A percentile compares a stretch with the other conserved stretches of the same genome.
These are phyloP conservation scores for Synergus umbraculus DNA, from an alignment of 2,888 invertebrate genomes.

Conservation along the genomic window DNA sequence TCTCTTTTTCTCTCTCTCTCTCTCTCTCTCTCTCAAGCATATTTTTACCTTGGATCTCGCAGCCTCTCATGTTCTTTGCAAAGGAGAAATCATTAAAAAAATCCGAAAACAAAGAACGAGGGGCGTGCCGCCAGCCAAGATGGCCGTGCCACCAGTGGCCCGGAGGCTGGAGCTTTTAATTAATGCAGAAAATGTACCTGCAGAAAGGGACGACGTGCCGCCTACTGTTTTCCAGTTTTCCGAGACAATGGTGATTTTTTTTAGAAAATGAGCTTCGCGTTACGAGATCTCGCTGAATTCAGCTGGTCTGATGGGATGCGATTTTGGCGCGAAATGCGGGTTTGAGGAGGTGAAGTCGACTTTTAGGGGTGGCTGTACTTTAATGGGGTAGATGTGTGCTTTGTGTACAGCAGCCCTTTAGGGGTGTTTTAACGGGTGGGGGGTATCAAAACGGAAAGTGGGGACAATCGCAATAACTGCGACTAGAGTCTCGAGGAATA, in stretches of 20 bases:
- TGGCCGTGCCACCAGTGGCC: conserved; percentile 72
- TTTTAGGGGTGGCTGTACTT: conserved; percentile 64
- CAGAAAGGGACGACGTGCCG: conserved; percentile 50
- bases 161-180: conserved; percentile 75
- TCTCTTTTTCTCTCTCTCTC: too few relatives aligned
- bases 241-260: conserved; percentile 26
- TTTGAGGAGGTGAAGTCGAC: background rate
- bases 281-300: conserved; percentile 14
- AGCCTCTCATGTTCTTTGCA: conserved; percentile 50
- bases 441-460: conserved; percentile 65
- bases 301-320: conserved; percentile 36
- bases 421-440: conserved; percentile 63
- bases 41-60: conserved; percentile 45
- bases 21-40: background rate
- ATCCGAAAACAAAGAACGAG: conserved; percentile 74
- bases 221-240: conserved; percentile 40
- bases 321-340: conserved; percentile 40
- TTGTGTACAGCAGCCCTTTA: conserved; percentile 65
- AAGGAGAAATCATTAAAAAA: conserved; percentile 75
- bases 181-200: conserved; percentile 68
- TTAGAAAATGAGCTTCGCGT: conserved; percentile 11
- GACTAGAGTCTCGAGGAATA: conserved; percentile 51
- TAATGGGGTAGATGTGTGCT: conserved; percentile 69
- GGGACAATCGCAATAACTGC: conserved; percentile 67
- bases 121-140: conserved; percentile 76